Evolutionary conservation across 2,888 invertebrate species (phyloP).

Genomic region (Plagodis dolabraria): DNA sequence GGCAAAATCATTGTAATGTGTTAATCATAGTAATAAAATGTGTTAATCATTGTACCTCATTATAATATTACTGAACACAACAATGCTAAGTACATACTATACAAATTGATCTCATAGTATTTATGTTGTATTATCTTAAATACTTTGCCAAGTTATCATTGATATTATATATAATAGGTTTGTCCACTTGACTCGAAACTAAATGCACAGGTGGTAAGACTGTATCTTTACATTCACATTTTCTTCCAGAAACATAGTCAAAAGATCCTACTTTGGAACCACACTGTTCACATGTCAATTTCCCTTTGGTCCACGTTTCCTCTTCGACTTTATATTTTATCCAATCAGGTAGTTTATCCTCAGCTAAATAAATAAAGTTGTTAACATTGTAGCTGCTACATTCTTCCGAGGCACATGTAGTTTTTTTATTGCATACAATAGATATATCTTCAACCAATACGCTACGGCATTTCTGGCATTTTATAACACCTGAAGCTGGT

Average conservation of each 20-base stretch:
- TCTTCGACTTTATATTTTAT: conserved; percentile 78
- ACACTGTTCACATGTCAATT: conserved; percentile 86
- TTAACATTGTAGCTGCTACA: conserved; percentile 64
- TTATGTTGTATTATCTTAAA: conserved; percentile 3
- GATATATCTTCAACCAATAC: conserved; percentile 56
- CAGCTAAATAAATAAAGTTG: conserved; percentile 78
- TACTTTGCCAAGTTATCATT: conserved; percentile 8
- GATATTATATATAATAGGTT: conserved; percentile 48
- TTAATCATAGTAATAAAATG: too few relatives aligned
- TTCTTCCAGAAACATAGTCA: conserved; percentile 87
- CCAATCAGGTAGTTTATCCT: conserved; percentile 85
- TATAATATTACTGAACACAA: too few relatives aligned
- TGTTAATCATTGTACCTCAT: too few relatives aligned
- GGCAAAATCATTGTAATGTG: too few relatives aligned
- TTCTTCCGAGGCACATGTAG: conserved; percentile 46
- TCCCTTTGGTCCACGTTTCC: conserved; percentile 88
- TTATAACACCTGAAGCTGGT: conserved; percentile 48
- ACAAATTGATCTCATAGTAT: not conserved
- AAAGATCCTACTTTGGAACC: conserved; percentile 86
- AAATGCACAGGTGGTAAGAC: conserved; percentile 86
- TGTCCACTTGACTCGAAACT: conserved; percentile 87
- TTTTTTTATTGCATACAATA: conserved; percentile 38
- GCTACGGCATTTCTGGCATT: conserved; percentile 78
- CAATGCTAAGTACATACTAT: too few relatives aligned
- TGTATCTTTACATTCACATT: conserved; percentile 84